Base-by-base conservation (phyloP, 2,888 invertebrate species). In the Blastobasis adustella region DNA sequence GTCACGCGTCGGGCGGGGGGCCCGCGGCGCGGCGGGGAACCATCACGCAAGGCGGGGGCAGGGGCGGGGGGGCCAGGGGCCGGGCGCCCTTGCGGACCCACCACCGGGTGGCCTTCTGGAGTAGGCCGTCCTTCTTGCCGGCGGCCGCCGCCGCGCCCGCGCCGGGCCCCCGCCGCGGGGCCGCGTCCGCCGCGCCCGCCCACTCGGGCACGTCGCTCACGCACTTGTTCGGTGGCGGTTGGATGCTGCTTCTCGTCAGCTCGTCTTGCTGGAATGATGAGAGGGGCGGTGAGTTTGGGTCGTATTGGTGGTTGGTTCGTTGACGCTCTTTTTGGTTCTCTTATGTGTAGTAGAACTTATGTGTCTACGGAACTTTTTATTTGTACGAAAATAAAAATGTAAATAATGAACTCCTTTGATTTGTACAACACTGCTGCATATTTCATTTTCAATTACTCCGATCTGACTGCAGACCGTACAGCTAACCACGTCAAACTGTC, bases 201-300 rank as follows among this genome's bases (percentile, higher is more conserved):
- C 88, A 89, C 75, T 90, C 90, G 68, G 91, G 91, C 79, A 91
- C 91, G 88, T 92, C 91, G 86, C 90, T 90, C 77, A 91, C 91
- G 79, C 91, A 90, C 80, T 91, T 91, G 84, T 92, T 92, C 71
- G 91, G 91, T 66, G 91, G 91, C 68, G 91, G 90, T 79, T 91
- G 91, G 61, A 91, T 90, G 69, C 91, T 91, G 79, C 91, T 90
- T 76, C 91, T 90, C 73, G 91, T 91, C 85, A 92, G 90, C 86
- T 92, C 91, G 80, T 91, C 91, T 90, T 91, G 91, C 91, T 91
- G 82, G 39, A 83, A 82, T n/a, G 3, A 45, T 7, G 39, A 46
- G 23, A 23, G 23, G 23, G 23, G 2, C 23, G 23, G 23, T 23
- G 23, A 23, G 23, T 23, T 1, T 23, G 23, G 23, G 2, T 23